Percentiles rank a stretch among this genome's conserved stretches.
These are phyloP conservation scores for Phrynosoma platyrhinos DNA, from an alignment of 2,113 vertebrate genomes.

Conservation along the genomic window DNA sequence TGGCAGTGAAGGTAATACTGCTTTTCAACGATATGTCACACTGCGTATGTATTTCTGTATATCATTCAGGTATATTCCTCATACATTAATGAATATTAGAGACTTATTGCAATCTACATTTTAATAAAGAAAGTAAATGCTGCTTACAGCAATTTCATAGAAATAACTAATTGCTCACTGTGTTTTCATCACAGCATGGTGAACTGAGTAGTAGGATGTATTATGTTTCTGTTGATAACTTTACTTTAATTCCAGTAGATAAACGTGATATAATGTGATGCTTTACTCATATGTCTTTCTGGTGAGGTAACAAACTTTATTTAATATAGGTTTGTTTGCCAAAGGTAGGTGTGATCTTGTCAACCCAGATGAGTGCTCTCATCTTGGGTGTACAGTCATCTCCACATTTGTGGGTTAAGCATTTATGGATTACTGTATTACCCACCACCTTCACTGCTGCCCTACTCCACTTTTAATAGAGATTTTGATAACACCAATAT, in stretches of 20 bases:
- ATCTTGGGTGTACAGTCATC: constrained; percentile 36
- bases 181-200: background rate
- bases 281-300: constrained; percentile 34
- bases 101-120: background rate
- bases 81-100: constrained; percentile 24
- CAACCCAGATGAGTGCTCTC: constrained; percentile 43
- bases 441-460: too few species aligned
- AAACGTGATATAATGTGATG: background rate
- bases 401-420: too few species aligned
- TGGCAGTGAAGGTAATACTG: constrained; percentile 92
- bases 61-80: constrained; percentile 8
- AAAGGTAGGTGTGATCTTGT: constrained; percentile 54
- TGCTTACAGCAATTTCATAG: constrained; percentile 12
- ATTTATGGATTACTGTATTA: too few species aligned
- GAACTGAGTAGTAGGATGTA: background rate
- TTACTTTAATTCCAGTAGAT: background rate
- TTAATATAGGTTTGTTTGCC: constrained; percentile 39
- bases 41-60: background rate
- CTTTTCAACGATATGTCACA: background rate
- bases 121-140: background rate
- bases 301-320: constrained; percentile 35
- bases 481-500: too few species aligned
- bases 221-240: background rate
- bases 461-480: too few species aligned
- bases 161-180: constrained; percentile 29